A percentile compares a stretch with the other conserved stretches of the same genome.
phyloP scores from a whole-genome alignment of 2,113 vertebrate species.

The Tympanuchus pallidicinctus region DNA sequence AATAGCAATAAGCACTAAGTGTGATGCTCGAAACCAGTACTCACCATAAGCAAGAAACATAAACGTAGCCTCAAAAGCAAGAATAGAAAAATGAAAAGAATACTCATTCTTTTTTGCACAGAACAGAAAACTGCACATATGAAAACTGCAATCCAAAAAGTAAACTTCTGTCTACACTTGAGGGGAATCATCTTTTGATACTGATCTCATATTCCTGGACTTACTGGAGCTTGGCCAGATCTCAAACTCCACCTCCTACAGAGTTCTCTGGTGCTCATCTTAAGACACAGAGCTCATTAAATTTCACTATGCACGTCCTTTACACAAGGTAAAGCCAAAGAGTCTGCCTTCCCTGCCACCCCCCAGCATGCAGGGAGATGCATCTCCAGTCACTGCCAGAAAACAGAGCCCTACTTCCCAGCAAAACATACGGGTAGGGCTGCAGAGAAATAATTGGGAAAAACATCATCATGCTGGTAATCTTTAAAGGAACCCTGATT shows the following conservation, averaged over 20 bases:
- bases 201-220: neutral
- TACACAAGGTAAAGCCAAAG: neutral
- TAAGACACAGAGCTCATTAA: neutral
- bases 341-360: neutral
- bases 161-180: neutral
- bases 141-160: neutral
- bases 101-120: neutral
- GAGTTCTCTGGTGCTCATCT: neutral
- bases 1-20: conserved; percentile 69
- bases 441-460: neutral
- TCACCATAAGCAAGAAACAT: conserved; percentile 30
- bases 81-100: neutral
- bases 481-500: conserved; percentile 38
- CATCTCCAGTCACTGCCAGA: neutral
- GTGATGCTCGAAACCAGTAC: conserved; percentile 33
- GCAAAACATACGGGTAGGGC: neutral
- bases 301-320: neutral
- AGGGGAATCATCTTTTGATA: neutral
- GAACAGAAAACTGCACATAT: neutral
- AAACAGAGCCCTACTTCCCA: neutral
- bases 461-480: neutral
- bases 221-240: neutral
- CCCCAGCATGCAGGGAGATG: neutral
- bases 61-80: neutral
- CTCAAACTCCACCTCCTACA: neutral